phyloP scores from a whole-genome alignment of 2,797 vertebrate species.

The Hyperoplus immaculatus region DNA sequence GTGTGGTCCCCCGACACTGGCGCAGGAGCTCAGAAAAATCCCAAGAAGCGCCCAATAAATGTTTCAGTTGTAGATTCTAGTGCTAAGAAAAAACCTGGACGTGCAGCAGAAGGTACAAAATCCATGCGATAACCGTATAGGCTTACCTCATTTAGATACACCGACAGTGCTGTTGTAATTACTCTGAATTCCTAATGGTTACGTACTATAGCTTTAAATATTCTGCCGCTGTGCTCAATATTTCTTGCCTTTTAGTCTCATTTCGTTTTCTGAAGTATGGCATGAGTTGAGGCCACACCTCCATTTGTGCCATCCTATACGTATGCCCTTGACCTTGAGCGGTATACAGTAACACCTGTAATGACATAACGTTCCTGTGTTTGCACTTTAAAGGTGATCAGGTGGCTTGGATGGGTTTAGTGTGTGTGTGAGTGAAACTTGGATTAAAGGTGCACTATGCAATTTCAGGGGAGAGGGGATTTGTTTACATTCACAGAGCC shows the following conservation, averaged over 20 bases:
- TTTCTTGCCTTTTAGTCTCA: not conserved
- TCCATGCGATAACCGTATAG: too few species aligned
- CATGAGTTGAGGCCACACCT: not conserved
- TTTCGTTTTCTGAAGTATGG: not conserved
- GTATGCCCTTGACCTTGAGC: slow-evolving; percentile 57
- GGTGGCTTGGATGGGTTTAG: slow-evolving; percentile 9
- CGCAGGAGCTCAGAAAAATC: too few species aligned
- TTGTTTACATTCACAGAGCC: too few species aligned
- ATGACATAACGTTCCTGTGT: not conserved
- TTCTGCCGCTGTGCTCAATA: not conserved
- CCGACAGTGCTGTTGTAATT: too few species aligned
- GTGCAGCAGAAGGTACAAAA: too few species aligned
- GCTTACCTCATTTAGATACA: too few species aligned
- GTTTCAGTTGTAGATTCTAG: too few species aligned
- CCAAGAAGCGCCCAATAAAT: too few species aligned
- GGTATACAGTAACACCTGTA: slow-evolving; percentile 3
- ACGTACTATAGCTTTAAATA: too few species aligned
- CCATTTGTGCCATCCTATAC: not conserved
- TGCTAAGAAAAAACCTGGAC: too few species aligned
- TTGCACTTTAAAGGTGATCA: slow-evolving; percentile 8
- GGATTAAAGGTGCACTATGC: slow-evolving; percentile 5
- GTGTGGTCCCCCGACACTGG: too few species aligned
- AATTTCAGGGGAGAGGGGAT: too few species aligned
- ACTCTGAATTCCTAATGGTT: not conserved
- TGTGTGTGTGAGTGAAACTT: slow-evolving; percentile 19